phyloP scores from a whole-genome alignment of 2,888 invertebrate species.

The Aphidoletes aphidimyza region DNA sequence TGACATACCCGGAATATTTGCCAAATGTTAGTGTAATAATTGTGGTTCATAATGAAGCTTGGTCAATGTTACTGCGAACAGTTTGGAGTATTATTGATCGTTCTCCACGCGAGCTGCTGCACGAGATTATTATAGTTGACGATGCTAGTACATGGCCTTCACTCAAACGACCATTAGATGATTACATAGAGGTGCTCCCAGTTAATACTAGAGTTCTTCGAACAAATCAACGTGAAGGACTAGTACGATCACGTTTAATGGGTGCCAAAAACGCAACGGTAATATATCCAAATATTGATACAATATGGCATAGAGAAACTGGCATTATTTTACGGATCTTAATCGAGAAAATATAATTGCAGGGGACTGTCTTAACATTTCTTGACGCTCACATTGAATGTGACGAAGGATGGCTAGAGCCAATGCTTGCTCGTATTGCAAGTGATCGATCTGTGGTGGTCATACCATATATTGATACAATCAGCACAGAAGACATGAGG shows the following conservation, averaged over 20 bases:
- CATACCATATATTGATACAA: background rate
- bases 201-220: background rate
- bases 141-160: background rate
- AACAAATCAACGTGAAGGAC: slow-evolving; percentile 10
- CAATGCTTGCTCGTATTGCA: background rate
- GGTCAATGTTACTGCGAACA: slow-evolving; percentile 90
- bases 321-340: background rate
- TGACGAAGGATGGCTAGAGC: background rate
- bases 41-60: slow-evolving; percentile 69
- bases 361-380: slow-evolving; percentile 56
- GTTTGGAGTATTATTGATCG: slow-evolving; percentile 92
- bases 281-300: background rate
- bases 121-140: slow-evolving; percentile 29
- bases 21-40: slow-evolving; percentile 90
- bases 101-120: slow-evolving; percentile 76
- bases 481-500: slow-evolving; percentile 55
- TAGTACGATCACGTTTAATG: slow-evolving; percentile 9
- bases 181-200: background rate
- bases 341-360: too few relatives aligned
- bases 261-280: slow-evolving; percentile 14
- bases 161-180: background rate
- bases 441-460: background rate
- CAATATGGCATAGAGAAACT: background rate
- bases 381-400: background rate
- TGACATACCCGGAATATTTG: slow-evolving; percentile 74